These are phyloP conservation scores for Tricholaema leucomelas DNA, from an alignment of 2,113 vertebrate species.

Conservation along the genomic window DNA sequence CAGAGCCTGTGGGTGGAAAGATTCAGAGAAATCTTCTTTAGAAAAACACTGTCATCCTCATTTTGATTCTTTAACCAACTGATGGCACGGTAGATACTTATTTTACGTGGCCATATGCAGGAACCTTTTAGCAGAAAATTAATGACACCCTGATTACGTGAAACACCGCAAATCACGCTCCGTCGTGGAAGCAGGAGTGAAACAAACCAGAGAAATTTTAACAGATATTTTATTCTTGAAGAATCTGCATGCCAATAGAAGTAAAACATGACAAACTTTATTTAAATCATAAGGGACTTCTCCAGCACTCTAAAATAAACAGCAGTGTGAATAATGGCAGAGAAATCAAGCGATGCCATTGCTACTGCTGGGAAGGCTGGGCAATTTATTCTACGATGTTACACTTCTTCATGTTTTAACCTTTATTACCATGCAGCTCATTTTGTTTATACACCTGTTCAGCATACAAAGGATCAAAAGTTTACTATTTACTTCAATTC, in stretches of 20 bases:
- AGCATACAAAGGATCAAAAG: not conserved
- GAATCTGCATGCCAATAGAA: not conserved
- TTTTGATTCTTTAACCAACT: constrained; percentile 75
- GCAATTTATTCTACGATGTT: not conserved
- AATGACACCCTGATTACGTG: constrained; percentile 48
- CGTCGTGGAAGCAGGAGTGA: not conserved
- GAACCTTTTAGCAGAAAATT: constrained; percentile 61
- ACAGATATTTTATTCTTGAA: constrained; percentile 28
- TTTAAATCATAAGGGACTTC: constrained; percentile 37
- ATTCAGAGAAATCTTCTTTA: constrained; percentile 77
- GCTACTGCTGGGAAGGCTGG: not conserved
- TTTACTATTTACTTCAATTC: not conserved
- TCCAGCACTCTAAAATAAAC: constrained; percentile 25
- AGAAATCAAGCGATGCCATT: constrained; percentile 8
- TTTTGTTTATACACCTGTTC: not conserved
- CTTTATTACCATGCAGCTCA: not conserved
- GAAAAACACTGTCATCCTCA: constrained; percentile 68
- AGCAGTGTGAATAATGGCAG: not conserved
- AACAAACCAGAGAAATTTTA: constrained; percentile 27
- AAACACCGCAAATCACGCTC: constrained; percentile 44
- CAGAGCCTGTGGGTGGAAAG: constrained; percentile 79
- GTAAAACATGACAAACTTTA: constrained; percentile 60
- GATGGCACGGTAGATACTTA: constrained; percentile 61
- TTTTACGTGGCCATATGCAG: constrained; percentile 45
- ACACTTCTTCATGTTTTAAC: not conserved